Base-by-base conservation (phyloP, 1,140 invertebrate genomes). In the Druon quercuslanigerum region DNA sequence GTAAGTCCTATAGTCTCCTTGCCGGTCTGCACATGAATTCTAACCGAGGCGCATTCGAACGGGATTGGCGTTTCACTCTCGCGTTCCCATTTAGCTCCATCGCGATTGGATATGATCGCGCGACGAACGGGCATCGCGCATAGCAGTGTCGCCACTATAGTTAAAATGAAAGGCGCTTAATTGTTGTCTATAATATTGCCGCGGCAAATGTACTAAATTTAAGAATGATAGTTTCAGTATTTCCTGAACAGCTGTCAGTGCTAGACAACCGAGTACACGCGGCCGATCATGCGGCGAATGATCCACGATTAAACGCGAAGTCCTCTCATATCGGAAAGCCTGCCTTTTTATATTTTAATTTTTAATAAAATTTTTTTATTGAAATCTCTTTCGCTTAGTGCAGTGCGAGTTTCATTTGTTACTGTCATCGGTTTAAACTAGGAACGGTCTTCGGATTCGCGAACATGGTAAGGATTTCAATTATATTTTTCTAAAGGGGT, bases 191-290 rank as follows among this genome's bases (percentile, higher is more conserved):
- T 87, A 88, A 87, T 85, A 86, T 89, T 85, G 84, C 82, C 81
- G 84, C 85, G 84, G 84, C 83, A 84, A 87, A 86, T 84, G 82
- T 86, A 88, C 88, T 88, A 87, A 88, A 90, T 88, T 88, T 87
- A 82, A 88, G 87, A 90, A 90, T 87, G 87, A 90, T 90, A 90
- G 88, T 90, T 88, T 89, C 90, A 92, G 91, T 92, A 87, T 90
- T 91, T 92, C 88, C 88, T 90, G 91, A 91, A 91, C 90, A 86
- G 86, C 87, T 91, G 91, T 90, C 89, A 91, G 90, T 86, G 90
- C 84, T 90, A 91, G 88, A 89, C 87, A 85, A 88, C 82, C 20
- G 78, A 82, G 76, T 82, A 82, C 79, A 79, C 80, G 71, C 83
- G 79, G 72, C 70, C 80, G 84, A 86, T 85, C 86, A 88, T 85